phyloP scores from a whole-genome alignment of 2,888 invertebrate species.

The Meloe dianella region DNA sequence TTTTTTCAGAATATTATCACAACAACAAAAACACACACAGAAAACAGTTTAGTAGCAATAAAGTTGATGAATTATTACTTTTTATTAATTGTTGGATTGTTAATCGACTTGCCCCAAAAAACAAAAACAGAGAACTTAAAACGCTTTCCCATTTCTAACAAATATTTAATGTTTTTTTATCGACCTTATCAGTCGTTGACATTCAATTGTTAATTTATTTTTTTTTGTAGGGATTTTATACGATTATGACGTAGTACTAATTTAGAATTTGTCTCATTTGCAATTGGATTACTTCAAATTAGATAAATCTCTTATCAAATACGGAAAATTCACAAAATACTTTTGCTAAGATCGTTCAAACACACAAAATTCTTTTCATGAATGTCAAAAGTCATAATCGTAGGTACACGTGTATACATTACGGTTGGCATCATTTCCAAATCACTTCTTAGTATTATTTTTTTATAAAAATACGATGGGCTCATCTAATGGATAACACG shows the following conservation, averaged over 20 bases:
- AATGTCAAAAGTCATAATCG: not conserved
- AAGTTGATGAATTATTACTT: not conserved
- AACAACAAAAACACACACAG: not conserved
- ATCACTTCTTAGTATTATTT: not conserved
- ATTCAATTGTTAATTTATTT: conserved; percentile 21
- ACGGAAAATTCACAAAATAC: no score
- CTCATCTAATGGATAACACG: no score
- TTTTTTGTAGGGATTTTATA: conserved; percentile 15
- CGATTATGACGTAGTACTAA: not conserved
- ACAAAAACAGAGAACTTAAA: not conserved
- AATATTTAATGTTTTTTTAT: conserved; percentile 33
- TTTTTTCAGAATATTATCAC: no score
- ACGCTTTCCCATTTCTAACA: conserved; percentile 19
- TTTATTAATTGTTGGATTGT: not conserved
- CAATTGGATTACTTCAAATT: not conserved
- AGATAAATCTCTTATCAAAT: not conserved
- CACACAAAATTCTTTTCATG: not conserved
- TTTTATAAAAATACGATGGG: no score
- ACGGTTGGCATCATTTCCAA: not conserved
- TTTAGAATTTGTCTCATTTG: not conserved
- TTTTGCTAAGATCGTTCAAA: not conserved
- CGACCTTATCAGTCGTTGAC: conserved; percentile 32
- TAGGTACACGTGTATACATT: not conserved
- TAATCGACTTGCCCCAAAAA: conserved; percentile 3
- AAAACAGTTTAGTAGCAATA: not conserved